phyloP scores from a whole-genome alignment of 2,888 invertebrate genomes.

The Stictocephala bisonia region DNA sequence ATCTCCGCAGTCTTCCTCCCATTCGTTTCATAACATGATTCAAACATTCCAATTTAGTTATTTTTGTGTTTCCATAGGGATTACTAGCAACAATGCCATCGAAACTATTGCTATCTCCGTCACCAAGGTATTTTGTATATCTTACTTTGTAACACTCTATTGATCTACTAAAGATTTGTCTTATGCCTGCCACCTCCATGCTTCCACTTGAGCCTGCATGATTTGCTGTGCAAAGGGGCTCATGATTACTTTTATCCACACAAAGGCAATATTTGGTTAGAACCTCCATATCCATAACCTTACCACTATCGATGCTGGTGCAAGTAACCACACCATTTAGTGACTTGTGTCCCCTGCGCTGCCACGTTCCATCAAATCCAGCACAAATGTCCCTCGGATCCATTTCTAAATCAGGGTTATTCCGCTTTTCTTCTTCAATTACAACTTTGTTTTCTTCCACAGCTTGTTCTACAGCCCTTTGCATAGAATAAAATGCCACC shows the following conservation, averaged over 20 bases:
- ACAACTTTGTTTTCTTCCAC: constrained; percentile 29
- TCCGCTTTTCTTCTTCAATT: constrained; percentile 9
- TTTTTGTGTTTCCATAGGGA: constrained; percentile 34
- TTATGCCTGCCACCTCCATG: constrained; percentile 51
- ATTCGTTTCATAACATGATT: constrained; percentile 34
- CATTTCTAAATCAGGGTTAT: neutral
- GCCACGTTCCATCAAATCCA: constrained; percentile 50
- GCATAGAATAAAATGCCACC: constrained; percentile 9
- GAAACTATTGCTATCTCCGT: constrained; percentile 34
- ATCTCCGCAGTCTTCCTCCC: constrained; percentile 23
- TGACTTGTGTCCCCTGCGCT: constrained; percentile 46
- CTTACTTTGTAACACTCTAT: neutral
- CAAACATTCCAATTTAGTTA: constrained; percentile 37
- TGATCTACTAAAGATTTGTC: constrained; percentile 46
- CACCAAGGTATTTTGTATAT: constrained; percentile 19
- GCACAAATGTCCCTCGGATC: neutral
- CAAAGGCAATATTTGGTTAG: constrained; percentile 49
- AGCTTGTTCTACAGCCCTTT: constrained; percentile 7
- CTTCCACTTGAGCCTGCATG: constrained; percentile 47
- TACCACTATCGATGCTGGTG: constrained; percentile 48
- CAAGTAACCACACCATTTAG: constrained; percentile 50
- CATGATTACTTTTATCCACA: constrained; percentile 41
- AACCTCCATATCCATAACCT: constrained; percentile 47
- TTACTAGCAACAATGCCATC: constrained; percentile 25
- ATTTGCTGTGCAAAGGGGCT: constrained; percentile 46